phyloP scores from a whole-genome alignment of 2,797 vertebrate species.

The Macrochelys suwanniensis region DNA sequence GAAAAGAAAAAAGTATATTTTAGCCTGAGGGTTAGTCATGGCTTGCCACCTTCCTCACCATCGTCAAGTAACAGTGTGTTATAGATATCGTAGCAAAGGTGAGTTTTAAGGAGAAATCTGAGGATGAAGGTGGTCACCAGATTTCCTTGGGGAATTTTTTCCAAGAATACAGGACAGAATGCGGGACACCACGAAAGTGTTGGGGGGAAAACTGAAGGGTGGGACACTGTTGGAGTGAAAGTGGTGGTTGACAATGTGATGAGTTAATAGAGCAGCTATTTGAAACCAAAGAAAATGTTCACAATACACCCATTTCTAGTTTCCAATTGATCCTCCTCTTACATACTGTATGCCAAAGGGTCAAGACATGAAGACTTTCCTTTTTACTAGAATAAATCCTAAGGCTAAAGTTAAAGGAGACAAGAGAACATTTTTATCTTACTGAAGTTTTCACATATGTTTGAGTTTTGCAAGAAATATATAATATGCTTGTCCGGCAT shows the following conservation, averaged over 20 bases:
- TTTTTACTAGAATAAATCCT: background rate
- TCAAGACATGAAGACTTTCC: background rate
- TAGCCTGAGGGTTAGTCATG: background rate
- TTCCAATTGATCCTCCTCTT: background rate
- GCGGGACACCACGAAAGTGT: background rate
- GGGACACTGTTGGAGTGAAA: background rate
- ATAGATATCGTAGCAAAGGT: background rate
- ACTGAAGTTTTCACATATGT: background rate
- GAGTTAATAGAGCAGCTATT: conserved; percentile 7
- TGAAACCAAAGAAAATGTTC: background rate
- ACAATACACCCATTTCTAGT: background rate
- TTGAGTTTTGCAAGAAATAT: background rate
- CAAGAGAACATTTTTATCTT: background rate
- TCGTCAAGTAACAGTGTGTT: background rate
- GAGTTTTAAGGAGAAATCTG: background rate
- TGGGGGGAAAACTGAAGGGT: background rate
- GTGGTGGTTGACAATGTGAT: background rate
- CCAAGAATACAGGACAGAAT: background rate
- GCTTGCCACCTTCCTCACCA: background rate
- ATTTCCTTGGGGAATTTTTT: background rate
- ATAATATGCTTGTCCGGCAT: background rate
- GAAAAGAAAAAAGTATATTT: background rate
- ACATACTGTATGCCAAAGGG: background rate
- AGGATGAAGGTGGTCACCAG: background rate
- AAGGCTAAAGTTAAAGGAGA: background rate